Evolutionary conservation across 2,797 vertebrate genomes (phyloP), one percentile per base, ranked within the genome.

Genomic region (Pipistrellus pygmaeus): DNA sequence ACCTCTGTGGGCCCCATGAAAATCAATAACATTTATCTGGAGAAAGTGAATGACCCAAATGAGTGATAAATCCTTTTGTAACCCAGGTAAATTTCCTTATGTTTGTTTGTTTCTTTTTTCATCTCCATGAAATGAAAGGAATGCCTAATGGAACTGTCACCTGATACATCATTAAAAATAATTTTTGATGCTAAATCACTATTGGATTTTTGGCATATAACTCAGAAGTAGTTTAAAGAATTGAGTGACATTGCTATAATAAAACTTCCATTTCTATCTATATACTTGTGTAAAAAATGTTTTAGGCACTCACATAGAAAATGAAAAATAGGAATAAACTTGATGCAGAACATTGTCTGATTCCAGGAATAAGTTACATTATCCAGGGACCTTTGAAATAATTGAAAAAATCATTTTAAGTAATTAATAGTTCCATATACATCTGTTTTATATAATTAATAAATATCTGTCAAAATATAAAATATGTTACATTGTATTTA

Each of bases 401-500:
- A 77, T 75, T 48, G 44, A 62, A 80, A 93, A 95, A 80, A 12
- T 15, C 18, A 80, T 62, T 81, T 95, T 57, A 89, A 72, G 88
- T 72, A 88, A 80, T 73, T 95, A 96, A 92, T 93, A 89, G 55
- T 88, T 83, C 15, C 17, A 77, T 94, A 18, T 92, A 77, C 72
- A 77, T 89, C n/a, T 90, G 11, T 90, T 95, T 94, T 83, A 68
- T 80, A 72, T 72, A 95, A 78, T 89, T 94, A 77, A 92, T 90
- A 88, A 91, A 78, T 96, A 80, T 75, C 53, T 88, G 64, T 92
- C 85, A 90, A 95, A 96, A 85, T 83, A 60, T 88, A 94, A 93
- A 96, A 60, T 86, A 38, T 72, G 32, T 48, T 88, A 48, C 72
- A 51, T 73, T 91, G 48, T 73, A 7, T 87, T 96, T 96, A 95